These are phyloP conservation scores for Anisognathus igniventris DNA, from an alignment of 2,797 vertebrate genomes.

Conservation along the genomic window DNA sequence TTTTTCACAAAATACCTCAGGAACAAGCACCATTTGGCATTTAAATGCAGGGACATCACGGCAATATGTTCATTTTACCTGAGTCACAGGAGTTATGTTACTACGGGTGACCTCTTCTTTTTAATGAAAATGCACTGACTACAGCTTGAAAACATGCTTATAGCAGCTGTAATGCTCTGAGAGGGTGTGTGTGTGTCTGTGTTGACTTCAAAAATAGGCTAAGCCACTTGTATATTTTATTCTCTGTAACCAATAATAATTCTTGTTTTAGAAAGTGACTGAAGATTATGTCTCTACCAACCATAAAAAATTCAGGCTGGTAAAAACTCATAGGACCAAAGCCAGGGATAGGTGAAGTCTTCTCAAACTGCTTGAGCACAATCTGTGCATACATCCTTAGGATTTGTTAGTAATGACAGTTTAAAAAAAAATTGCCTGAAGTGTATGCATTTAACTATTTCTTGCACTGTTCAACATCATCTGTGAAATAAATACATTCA, in stretches of 20 bases:
- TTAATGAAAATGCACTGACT: background rate
- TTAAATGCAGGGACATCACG: background rate
- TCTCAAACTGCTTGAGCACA: background rate
- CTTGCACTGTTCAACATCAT: background rate
- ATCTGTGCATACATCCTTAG: rapidly evolving
- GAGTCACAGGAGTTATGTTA: background rate
- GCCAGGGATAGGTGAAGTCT: background rate
- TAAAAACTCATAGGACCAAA: background rate
- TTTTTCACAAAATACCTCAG: background rate
- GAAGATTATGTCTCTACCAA: background rate
- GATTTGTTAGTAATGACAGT: background rate
- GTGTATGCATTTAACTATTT: background rate
- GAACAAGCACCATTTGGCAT: background rate
- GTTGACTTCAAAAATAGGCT: background rate
- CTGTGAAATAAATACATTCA: background rate
- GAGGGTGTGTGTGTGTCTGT: rapidly evolving
- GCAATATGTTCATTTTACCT: background rate
- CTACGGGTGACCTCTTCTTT: background rate
- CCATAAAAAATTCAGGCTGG: background rate
- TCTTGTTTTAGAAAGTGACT: background rate
- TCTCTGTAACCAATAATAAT: background rate
- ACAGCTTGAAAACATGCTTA: background rate
- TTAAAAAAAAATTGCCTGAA: background rate
- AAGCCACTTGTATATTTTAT: background rate
- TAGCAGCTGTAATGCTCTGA: background rate